Evolutionary conservation across 2,888 invertebrate species (phyloP).

Genomic region (Lagria hirta): DNA sequence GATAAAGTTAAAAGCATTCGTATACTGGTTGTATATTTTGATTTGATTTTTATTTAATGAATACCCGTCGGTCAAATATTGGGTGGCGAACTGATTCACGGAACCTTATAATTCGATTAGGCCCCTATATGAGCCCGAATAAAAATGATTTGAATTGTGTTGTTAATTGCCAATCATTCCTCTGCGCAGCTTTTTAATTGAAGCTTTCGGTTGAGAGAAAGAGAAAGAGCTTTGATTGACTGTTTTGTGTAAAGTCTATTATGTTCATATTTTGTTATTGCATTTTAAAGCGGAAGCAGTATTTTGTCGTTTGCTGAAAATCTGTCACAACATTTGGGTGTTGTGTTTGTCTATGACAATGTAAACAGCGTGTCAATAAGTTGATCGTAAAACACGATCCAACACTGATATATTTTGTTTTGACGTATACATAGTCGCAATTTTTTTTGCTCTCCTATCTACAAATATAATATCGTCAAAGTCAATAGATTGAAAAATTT

Average conservation of each 20-base stretch:
- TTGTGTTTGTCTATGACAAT: slow-evolving; percentile 38
- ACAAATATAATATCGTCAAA: slow-evolving; percentile 35
- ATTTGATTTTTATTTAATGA: slow-evolving; percentile 24
- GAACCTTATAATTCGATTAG: slow-evolving; percentile 21
- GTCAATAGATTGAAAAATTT: slow-evolving; percentile 39
- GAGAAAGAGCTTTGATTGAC: slow-evolving; percentile 16
- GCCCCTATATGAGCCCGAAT: slow-evolving; percentile 14
- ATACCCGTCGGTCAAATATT: slow-evolving; percentile 15
- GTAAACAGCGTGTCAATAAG: slow-evolving; percentile 42
- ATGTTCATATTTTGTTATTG: slow-evolving; percentile 8
- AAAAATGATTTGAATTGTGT: slow-evolving; percentile 23
- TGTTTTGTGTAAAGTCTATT: slow-evolving; percentile 9
- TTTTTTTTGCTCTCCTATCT: slow-evolving; percentile 35
- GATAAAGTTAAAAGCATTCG: no score
- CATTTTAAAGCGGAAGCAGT: slow-evolving; percentile 19
- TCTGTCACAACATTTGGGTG: slow-evolving; percentile 32
- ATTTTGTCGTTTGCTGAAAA: slow-evolving; percentile 13
- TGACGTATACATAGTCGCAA: slow-evolving; percentile 37
- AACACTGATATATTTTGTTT: slow-evolving; percentile 43
- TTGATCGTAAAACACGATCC: slow-evolving; percentile 37
- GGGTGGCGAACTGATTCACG: slow-evolving; percentile 1
- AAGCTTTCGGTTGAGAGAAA: slow-evolving; percentile 15
- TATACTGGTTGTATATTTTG: no score
- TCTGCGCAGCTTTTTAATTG: slow-evolving; percentile 18
- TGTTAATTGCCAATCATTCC: slow-evolving; percentile 24